These are phyloP conservation scores for Corythornis madagascariensis DNA, from an alignment of 2,113 vertebrate species.

Conservation along the genomic window DNA sequence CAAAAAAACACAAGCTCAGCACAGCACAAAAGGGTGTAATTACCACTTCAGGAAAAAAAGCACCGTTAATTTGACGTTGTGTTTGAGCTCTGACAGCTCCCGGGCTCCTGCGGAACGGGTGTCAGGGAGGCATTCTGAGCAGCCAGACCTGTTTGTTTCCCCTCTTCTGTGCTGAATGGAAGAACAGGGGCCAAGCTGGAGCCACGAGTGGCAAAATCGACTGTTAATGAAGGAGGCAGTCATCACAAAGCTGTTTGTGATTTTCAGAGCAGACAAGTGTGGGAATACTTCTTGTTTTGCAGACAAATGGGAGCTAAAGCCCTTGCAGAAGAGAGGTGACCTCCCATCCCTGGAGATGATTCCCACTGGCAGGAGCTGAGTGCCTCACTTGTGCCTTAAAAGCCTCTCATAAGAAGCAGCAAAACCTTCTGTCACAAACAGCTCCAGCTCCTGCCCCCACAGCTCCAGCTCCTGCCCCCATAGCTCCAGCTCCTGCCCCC, in stretches of 20 bases:
- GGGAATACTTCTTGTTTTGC: not conserved
- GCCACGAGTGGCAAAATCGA: not conserved
- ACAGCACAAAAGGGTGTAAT: constrained; percentile 55
- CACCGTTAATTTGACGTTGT: constrained; percentile 37
- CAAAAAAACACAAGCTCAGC: constrained; percentile 44
- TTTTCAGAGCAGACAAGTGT: not conserved
- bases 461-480: no score
- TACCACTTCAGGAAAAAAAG: constrained; percentile 54
- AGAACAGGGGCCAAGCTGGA: not conserved
- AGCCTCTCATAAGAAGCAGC: not conserved
- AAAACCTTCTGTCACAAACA: not conserved
- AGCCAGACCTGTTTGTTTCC: not conserved
- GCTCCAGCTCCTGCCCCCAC: no score
- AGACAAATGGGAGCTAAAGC: not conserved
- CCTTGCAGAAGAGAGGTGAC: not conserved
- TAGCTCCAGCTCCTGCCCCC: no score
- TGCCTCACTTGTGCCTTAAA: not conserved
- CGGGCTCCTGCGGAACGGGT: constrained; percentile 18
- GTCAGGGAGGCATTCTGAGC: not conserved
- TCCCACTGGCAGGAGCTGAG: not conserved
- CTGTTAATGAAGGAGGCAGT: not conserved
- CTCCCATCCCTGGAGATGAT: not conserved
- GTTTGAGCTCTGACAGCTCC: constrained; percentile 60
- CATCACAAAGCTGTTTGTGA: not conserved
- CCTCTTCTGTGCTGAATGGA: not conserved